Base-by-base conservation (phyloP, 2,113 vertebrate species). In the Dascyllus trimaculatus region DNA sequence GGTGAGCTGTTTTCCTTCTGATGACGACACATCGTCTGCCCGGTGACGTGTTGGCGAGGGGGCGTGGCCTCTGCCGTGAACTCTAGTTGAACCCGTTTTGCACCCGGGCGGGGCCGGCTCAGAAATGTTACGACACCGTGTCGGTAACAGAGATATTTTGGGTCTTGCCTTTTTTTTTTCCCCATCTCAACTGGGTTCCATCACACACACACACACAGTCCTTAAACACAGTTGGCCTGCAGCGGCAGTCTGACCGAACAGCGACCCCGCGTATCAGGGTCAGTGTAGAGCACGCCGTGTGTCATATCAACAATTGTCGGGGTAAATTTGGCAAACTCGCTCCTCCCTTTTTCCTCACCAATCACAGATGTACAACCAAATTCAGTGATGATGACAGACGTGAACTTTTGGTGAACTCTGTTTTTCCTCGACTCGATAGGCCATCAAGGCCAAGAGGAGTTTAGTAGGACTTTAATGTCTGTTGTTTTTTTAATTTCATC, bases 331-430 rank as follows among this genome's bases (percentile, higher is more conserved):
- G 69, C 58, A 62, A 61, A 24, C 57, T 74, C 45, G 4, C 62
- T 75, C 70, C 53, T 80, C 71, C 32, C 77, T 75, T 58, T 60
- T 40, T 75, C 73, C 14, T 67, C 21, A 18, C 59, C 56, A 81
- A 86, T 84, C 74, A 62, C 29, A n/a, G 45, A 89, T 80, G 85
- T 88, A 59, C 70, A 14, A 53, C 52, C 71, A 67, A 82, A 81
- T 82, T 78, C 53, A 19, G 3, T 15, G 19, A 80, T 57, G 69
- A 73, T 67, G 78, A 71, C 35, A 53, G 70, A 86, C 67, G 21
- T 94, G 94, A 94, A 93, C 94, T 91, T 87, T 85, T 26, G 60
- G 62, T 94, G 92, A 94, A 93, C 93, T 82, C 15, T 54, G 25
- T 81, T 87, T 88, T 84, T 69, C 45, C 9, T 57, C 19, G 3